Percentiles rank a stretch among this genome's conserved stretches.
Conservation (phyloP, 35 echinoderm and acorn worm species). For the Amphiura filiformis region DNA sequence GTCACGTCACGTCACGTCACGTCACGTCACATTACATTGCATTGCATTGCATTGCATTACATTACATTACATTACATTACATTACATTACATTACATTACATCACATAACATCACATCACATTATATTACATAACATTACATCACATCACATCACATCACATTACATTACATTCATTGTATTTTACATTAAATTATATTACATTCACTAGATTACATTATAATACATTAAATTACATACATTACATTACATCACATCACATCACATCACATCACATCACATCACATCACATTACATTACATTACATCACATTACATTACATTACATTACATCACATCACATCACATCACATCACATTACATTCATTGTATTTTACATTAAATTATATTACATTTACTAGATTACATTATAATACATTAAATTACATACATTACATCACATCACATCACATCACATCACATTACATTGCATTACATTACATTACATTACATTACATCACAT, state of each 20-base stretch:
- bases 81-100: constrained; percentile 4
- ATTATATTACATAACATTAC: no score
- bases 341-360: neutral
- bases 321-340: neutral
- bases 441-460: neutral
- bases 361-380: neutral
- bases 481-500: neutral
- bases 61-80: neutral
- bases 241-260: neutral
- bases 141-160: neutral
- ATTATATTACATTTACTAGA: neutral
- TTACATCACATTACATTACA: neutral
- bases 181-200: neutral
- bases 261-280: neutral
- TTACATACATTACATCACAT: neutral
- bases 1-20: no score
- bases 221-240: neutral
- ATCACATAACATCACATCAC: no score
- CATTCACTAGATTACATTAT: neutral
- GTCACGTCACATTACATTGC: neutral
- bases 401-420: neutral
- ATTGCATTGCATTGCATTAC: neutral
- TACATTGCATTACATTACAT: neutral
- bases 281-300: neutral
- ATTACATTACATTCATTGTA: neutral